Percentiles rank a stretch among this genome's conserved stretches.
phyloP scores from a whole-genome alignment of 2,888 invertebrate species.

The Lasioglossum leucozonium region DNA sequence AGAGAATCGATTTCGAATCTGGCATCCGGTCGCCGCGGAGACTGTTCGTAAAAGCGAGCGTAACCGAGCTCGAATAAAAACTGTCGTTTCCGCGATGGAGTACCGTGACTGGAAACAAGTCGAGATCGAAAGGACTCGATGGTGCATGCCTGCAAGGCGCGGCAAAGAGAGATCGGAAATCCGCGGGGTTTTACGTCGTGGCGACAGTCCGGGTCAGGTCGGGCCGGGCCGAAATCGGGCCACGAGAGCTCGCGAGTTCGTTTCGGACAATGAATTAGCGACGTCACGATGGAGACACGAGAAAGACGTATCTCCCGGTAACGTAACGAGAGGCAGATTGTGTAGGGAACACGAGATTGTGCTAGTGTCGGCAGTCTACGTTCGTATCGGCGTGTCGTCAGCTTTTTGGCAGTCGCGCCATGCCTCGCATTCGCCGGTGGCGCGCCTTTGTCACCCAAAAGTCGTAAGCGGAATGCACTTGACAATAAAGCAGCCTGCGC shows the following conservation, averaged over 20 bases:
- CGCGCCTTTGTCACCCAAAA: conserved; percentile 65
- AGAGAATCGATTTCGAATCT: conserved; percentile 3
- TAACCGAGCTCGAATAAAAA: conserved; percentile 23
- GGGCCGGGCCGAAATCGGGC: conserved; percentile 53
- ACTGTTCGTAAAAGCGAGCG: not conserved
- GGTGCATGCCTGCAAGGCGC: not conserved
- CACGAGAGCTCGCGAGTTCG: conserved; percentile 47
- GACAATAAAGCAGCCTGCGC: conserved; percentile 66
- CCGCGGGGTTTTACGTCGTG: conserved; percentile 41
- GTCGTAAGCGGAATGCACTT: conserved; percentile 70
- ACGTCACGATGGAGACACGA: conserved; percentile 62
- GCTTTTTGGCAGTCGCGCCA: conserved; percentile 72
- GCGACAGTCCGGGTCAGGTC: not conserved
- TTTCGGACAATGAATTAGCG: conserved; percentile 67
- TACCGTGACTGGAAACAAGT: not conserved
- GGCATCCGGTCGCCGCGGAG: not conserved
- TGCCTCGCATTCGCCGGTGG: conserved; percentile 57
- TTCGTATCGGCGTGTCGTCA: conserved; percentile 52
- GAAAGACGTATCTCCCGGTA: conserved; percentile 53
- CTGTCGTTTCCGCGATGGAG: conserved; percentile 14
- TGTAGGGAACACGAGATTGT: conserved; percentile 60
- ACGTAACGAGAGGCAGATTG: conserved; percentile 53
- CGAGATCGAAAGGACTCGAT: conserved; percentile 16
- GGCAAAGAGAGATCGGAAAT: conserved; percentile 22
- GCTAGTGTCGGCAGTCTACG: conserved; percentile 5